phyloP scores from a whole-genome alignment of 2,797 vertebrate species.

The Pterois miles region DNA sequence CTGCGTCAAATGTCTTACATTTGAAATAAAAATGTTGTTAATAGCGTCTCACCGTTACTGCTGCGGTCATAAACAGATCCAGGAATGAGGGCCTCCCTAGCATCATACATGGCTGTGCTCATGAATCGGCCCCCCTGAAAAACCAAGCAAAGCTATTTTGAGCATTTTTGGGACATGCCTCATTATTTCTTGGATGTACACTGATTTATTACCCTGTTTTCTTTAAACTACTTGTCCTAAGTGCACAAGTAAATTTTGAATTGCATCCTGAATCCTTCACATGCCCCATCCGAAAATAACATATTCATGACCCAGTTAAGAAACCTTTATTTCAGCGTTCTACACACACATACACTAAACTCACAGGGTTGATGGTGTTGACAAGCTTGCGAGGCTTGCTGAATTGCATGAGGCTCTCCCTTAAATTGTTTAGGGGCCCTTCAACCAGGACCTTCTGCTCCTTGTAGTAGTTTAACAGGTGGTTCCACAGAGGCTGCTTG shows the following conservation, averaged over 20 bases:
- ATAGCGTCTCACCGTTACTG: conserved; percentile 86
- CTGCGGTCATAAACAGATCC: conserved; percentile 95
- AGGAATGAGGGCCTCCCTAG: conserved; percentile 94
- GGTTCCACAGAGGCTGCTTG: conserved; percentile 96
- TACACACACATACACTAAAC: conserved; percentile 35
- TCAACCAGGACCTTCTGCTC: conserved; percentile 98
- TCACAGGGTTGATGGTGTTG: conserved; percentile 96
- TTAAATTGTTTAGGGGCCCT: conserved; percentile 93
- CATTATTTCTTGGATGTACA: neutral
- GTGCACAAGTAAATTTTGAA: neutral
- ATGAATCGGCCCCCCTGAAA: conserved; percentile 94
- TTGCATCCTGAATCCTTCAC: neutral
- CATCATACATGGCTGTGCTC: conserved; percentile 98
- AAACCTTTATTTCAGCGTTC: conserved; percentile 8
- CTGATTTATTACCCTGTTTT: conserved; percentile 21
- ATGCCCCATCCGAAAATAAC: neutral
- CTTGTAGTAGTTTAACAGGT: conserved; percentile 96
- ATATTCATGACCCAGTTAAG: conserved; percentile 12
- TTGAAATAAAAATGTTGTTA: neutral
- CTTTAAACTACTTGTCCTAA: neutral
- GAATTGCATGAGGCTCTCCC: conserved; percentile 97
- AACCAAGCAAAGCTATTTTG: neutral
- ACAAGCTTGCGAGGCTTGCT: conserved; percentile 96
- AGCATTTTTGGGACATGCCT: neutral
- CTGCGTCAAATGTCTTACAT: no score